Conservation (phyloP, 53 echinoderm and acorn worm genomes). For the Zoroaster sp. region DNA sequence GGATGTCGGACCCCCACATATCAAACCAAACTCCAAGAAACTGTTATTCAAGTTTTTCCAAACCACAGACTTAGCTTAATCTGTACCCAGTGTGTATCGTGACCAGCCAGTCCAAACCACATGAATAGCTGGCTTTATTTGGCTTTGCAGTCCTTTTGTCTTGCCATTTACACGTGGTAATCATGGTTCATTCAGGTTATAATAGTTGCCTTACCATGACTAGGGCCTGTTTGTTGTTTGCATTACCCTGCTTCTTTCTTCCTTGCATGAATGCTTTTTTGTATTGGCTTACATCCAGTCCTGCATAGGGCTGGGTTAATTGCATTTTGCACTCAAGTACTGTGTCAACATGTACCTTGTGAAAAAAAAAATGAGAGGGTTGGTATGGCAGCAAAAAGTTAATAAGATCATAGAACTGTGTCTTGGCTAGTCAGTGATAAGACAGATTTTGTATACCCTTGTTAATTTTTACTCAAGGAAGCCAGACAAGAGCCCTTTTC, state of each 20-base stretch:
- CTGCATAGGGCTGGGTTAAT: constrained; percentile 33
- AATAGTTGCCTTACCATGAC: constrained; percentile 7
- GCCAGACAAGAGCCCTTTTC: neutral
- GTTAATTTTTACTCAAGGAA: neutral
- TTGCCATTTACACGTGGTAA: constrained; percentile 57
- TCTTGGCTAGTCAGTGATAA: neutral
- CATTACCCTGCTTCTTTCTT: neutral
- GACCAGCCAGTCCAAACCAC: constrained; percentile 7
- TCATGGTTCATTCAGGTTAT: constrained; percentile 34
- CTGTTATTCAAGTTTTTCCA: constrained; percentile 18
- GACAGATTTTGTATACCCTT: neutral
- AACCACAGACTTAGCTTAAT: constrained; percentile 50
- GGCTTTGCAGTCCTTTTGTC: constrained; percentile 29
- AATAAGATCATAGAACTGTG: neutral
- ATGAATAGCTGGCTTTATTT: constrained; percentile 35
- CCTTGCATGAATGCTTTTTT: neutral
- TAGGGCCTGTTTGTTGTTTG: constrained; percentile 26
- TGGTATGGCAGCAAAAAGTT: neutral
- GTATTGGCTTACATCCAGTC: constrained; percentile 8
- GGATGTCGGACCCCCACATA: neutral
- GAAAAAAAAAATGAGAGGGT: neutral
- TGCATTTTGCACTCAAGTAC: constrained; percentile 53
- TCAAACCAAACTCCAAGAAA: neutral
- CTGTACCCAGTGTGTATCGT: constrained; percentile 25
- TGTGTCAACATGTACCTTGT: constrained; percentile 35